These are phyloP conservation scores for Dermatemys mawii DNA, from an alignment of 2,113 vertebrate genomes.

Conservation along the genomic window DNA sequence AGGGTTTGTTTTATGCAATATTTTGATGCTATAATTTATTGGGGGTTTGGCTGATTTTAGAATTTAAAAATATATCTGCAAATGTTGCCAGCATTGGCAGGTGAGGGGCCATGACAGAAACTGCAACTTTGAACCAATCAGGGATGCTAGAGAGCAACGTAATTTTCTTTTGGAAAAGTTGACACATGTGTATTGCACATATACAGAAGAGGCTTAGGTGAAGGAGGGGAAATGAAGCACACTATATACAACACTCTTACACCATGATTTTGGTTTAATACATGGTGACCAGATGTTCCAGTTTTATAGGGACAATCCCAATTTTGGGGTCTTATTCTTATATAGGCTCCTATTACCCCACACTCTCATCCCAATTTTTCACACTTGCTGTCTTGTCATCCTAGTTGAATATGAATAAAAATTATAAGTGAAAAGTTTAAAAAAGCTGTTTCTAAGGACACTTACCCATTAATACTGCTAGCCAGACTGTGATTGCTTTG, in stretches of 20 bases:
- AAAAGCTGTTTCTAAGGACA: neutral
- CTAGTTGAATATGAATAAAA: neutral
- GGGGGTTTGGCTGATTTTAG: neutral
- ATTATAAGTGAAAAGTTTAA: neutral
- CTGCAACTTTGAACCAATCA: neutral
- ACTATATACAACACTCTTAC: neutral
- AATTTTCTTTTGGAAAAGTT: neutral
- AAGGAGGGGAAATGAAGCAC: neutral
- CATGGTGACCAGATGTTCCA: too few species aligned
- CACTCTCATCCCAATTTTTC: too few species aligned
- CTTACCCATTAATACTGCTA: neutral
- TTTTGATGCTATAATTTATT: neutral
- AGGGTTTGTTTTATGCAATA: neutral
- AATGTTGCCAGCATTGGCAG: neutral
- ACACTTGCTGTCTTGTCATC: too few species aligned
- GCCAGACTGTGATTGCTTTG: neutral
- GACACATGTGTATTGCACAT: accelerated
- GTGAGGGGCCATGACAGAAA: neutral
- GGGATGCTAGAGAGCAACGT: neutral
- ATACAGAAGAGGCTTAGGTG: neutral
- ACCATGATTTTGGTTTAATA: accelerated
- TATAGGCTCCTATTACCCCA: too few species aligned
- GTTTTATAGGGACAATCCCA: too few species aligned
- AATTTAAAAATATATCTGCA: neutral
- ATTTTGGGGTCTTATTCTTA: too few species aligned